Evolutionary conservation across 2,888 invertebrate genomes (phyloP).

Genomic region (Caenorhabditis wallacei): DNA sequence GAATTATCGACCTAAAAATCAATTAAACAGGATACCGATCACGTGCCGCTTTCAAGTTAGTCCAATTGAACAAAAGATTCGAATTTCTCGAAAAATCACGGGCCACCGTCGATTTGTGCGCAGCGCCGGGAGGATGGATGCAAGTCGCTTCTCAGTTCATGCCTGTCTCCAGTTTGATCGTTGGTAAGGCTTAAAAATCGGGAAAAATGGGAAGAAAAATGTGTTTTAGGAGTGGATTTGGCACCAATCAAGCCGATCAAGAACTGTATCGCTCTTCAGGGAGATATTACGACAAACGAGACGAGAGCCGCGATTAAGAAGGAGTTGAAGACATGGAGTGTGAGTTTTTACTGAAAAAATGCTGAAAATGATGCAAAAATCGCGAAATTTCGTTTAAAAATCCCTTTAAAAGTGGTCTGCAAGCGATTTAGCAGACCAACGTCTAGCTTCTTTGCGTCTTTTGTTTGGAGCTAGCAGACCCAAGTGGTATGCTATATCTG

Average conservation of each 20-base stretch:
- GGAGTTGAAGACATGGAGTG: slow-evolving; percentile 80
- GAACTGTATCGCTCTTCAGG: slow-evolving; percentile 92
- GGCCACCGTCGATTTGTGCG: slow-evolving; percentile 98
- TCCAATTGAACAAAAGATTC: slow-evolving; percentile 97
- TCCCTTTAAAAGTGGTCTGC: too few relatives aligned
- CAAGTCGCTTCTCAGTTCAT: slow-evolving; percentile 97
- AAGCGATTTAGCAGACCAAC: too few relatives aligned
- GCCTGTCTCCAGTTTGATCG: slow-evolving; percentile 86
- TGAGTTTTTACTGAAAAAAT: slow-evolving; percentile 45
- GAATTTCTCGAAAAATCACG: slow-evolving; percentile 96
- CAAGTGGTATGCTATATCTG: too few relatives aligned
- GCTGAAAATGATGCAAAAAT: too few relatives aligned
- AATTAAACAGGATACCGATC: slow-evolving; percentile 91
- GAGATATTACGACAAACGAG: slow-evolving; percentile 96
- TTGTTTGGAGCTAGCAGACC: too few relatives aligned
- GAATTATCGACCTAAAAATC: slow-evolving; percentile 3
- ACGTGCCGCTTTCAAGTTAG: slow-evolving; percentile 98
- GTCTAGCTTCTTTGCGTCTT: too few relatives aligned
- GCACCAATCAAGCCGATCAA: slow-evolving; percentile 94
- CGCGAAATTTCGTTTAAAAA: too few relatives aligned
- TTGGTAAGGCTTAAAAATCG: slow-evolving; percentile 85
- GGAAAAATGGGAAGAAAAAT: neutral
- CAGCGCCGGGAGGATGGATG: slow-evolving; percentile 90
- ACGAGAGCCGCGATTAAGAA: slow-evolving; percentile 79
- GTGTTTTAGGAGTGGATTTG: slow-evolving; percentile 90